phyloP scores from a whole-genome alignment of 2,888 invertebrate species.

The Andrena praecox region DNA sequence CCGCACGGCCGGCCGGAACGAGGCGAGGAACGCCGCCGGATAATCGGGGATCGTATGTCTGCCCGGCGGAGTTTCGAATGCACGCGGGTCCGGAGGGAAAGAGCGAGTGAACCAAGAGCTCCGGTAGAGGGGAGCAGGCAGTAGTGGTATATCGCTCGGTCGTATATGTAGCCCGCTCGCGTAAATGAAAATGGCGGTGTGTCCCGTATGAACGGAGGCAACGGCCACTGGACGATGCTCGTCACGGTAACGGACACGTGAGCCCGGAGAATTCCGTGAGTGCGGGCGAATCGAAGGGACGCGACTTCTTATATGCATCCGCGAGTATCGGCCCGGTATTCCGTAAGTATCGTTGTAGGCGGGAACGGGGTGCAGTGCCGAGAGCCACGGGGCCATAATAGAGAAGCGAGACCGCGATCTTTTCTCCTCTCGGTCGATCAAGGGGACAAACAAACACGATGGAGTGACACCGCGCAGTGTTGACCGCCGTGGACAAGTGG shows the following conservation, averaged over 20 bases:
- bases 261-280: constrained; percentile 34
- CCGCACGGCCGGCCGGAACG: not conserved
- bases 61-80: constrained; percentile 50
- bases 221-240: constrained; percentile 75
- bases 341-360: not conserved
- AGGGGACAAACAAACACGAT: constrained; percentile 78
- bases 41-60: not conserved
- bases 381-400: constrained; percentile 22
- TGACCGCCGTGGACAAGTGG: constrained; percentile 63
- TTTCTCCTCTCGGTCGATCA: constrained; percentile 61
- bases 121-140: constrained; percentile 59
- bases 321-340: constrained; percentile 18
- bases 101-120: constrained; percentile 40
- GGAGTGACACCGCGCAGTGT: constrained; percentile 77
- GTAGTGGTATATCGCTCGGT: constrained; percentile 38
- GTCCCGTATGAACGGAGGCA: constrained; percentile 75
- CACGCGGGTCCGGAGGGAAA: constrained; percentile 45
- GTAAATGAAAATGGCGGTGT: constrained; percentile 83
- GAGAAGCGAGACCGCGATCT: constrained; percentile 35
- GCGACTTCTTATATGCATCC: constrained; percentile 34
- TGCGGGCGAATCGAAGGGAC: constrained; percentile 16
- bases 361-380: constrained; percentile 18
- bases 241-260: constrained; percentile 74
- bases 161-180: constrained; percentile 66
- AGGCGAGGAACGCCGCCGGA: not conserved